Evolutionary conservation across 2,797 vertebrate species (phyloP), one percentile per base, ranked within the genome.

Genomic region (Choloepus didactylus): DNA sequence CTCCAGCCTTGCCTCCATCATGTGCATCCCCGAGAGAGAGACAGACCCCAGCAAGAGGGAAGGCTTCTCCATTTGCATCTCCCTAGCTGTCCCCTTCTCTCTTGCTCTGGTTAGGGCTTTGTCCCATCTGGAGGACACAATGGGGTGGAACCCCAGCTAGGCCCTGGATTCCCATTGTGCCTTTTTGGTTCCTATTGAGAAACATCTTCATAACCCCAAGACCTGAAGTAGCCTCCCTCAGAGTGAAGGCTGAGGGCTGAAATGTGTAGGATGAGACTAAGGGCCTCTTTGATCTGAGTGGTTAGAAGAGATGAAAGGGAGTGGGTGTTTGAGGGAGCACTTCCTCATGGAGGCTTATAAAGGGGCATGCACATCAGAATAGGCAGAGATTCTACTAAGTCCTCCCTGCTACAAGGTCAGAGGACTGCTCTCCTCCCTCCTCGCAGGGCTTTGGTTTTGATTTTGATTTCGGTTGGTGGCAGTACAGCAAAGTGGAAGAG

Each of bases 401-500:
- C 82, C 38, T 89, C 64, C 29, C 21, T n/a, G 12, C 70, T 92
- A 82, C 31, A 72, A 92, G 54, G 29, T 66, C 51, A 87, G 82
- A 77, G 29, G 54, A 76, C 38, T 19, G 5, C 51, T 75, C 21
- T 31, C 59, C 59, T 2, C 41, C 2, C 16, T 3, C 49, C 8
- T 9, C 19, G 15, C 11, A 54, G 67, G 15, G 29, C 76, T 92
- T 87, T 35, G 27, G 18, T 77, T 67, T 72, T 51, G 12, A 41
- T 87, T 60, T 73, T 44, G 56, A 35, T 69, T 80, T 89, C 56
- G 56, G 89, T 67, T 84, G n/a, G 38, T 91, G 64, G 46, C 54
- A 91, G 73, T 66, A 35, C 21, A 51, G 25, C 25, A 80, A n/a
- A 70, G n/a, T 25, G 41, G 66, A 29, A 38, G 4, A 56, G 19